Conservation (phyloP, 2,797 vertebrate genomes). For the Nannoperca australis region DNA sequence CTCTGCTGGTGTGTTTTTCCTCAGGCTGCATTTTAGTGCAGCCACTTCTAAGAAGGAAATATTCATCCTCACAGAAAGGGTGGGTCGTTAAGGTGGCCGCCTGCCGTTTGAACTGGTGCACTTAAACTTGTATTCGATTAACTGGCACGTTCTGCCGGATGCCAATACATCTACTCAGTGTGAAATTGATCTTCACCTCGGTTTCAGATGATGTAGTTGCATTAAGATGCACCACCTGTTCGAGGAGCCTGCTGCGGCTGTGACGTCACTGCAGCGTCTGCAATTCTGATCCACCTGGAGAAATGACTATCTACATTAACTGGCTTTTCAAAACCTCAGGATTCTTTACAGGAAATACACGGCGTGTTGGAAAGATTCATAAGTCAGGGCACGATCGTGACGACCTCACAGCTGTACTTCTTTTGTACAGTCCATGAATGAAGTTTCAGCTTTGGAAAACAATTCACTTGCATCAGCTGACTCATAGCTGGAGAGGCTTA, state of each 20-base stretch:
- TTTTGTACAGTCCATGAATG: neutral
- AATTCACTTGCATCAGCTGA: neutral
- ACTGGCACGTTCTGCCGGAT: neutral
- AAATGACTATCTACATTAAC: slow-evolving; percentile 12
- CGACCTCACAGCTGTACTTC: neutral
- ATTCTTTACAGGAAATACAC: slow-evolving; percentile 6
- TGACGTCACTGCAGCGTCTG: slow-evolving; percentile 7
- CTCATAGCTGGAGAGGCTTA: neutral
- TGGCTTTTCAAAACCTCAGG: neutral
- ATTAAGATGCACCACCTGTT: neutral
- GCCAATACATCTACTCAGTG: neutral
- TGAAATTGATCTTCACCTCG: neutral
- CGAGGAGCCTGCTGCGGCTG: neutral
- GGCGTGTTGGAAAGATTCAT: neutral
- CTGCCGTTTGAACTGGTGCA: slow-evolving; percentile 7
- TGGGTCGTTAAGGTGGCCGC: neutral
- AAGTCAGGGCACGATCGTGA: slow-evolving; percentile 12
- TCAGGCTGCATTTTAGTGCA: neutral
- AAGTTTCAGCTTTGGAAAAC: neutral
- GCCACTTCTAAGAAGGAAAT: neutral
- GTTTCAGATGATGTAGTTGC: neutral
- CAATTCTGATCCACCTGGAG: slow-evolving; percentile 5
- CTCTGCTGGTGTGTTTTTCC: neutral
- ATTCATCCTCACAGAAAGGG: neutral
- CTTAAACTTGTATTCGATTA: neutral